A percentile compares a stretch with the other conserved stretches of the same genome.
Evolutionary conservation across 2,113 vertebrate genomes (phyloP).

Genomic region (Strix uralensis): DNA sequence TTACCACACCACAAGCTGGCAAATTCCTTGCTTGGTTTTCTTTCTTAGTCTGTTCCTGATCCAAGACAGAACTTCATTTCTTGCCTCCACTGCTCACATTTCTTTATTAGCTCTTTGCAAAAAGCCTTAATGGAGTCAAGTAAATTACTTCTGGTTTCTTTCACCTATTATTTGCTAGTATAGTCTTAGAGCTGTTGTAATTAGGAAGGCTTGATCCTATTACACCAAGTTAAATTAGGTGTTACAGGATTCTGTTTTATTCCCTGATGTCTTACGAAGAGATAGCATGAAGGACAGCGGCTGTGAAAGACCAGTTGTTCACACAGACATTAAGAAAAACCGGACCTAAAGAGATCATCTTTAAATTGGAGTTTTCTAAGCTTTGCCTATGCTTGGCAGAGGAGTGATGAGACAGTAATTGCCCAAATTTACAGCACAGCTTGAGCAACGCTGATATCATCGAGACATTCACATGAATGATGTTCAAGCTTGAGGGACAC

Average conservation of each 20-base stretch:
- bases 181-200: background rate
- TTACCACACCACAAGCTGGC: background rate
- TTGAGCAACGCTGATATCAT: background rate
- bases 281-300: background rate
- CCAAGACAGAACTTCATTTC: background rate
- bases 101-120: background rate
- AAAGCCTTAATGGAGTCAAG: background rate
- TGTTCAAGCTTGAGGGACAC: background rate
- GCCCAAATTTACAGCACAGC: background rate
- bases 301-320: background rate
- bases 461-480: background rate
- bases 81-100: background rate
- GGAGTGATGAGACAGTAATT: background rate
- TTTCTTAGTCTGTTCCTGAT: background rate
- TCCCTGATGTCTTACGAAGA: slow-evolving; percentile 4
- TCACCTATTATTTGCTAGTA: slow-evolving; percentile 8
- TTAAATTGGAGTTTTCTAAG: background rate
- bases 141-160: slow-evolving; percentile 29
- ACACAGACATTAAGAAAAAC: background rate
- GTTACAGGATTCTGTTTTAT: slow-evolving; percentile 1
- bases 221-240: slow-evolving; percentile 27
- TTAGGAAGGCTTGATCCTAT: slow-evolving; percentile 8
- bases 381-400: background rate
- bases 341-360: background rate
- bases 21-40: background rate